Evolutionary conservation across 2,888 invertebrate species (phyloP).

Genomic region (Lasioglossum figueresi): DNA sequence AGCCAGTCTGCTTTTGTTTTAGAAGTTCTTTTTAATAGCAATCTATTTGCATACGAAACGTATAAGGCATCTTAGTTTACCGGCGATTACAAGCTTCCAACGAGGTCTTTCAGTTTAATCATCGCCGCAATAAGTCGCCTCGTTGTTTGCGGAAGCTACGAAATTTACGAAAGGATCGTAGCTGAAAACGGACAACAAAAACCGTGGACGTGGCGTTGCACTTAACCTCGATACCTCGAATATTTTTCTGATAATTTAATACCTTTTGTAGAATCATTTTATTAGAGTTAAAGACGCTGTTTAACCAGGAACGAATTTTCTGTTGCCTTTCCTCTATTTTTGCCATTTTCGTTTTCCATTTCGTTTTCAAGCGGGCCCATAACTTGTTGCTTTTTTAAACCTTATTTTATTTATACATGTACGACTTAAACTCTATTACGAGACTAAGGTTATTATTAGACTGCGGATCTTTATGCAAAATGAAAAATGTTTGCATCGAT

Average conservation of each 20-base stretch:
- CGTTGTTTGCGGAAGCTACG: background rate
- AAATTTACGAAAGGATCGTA: background rate
- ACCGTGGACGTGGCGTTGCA: background rate
- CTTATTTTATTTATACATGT: too few species aligned
- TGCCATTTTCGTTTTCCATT: too few species aligned
- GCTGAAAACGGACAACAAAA: background rate
- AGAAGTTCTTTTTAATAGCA: constrained; percentile 24
- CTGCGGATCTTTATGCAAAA: too few species aligned
- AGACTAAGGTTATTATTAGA: too few species aligned
- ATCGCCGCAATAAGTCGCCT: background rate
- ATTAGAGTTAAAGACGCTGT: too few species aligned
- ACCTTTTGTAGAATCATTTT: too few species aligned
- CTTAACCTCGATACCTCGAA: background rate
- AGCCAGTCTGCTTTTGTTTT: constrained; percentile 21
- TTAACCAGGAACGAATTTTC: too few species aligned
- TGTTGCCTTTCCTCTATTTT: too few species aligned
- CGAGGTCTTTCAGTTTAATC: background rate
- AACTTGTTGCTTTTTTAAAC: too few species aligned
- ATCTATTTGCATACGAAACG: constrained; percentile 29
- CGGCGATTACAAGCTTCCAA: background rate
- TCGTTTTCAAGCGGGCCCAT: too few species aligned
- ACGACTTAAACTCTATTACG: too few species aligned
- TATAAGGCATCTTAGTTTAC: constrained; percentile 26
- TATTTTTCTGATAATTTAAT: background rate
- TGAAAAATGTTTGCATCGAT: too few species aligned